Evolutionary conservation across 2,888 invertebrate genomes (phyloP), one percentile per base, ranked within the genome.

Genomic region (Acholoe squamosa): DNA sequence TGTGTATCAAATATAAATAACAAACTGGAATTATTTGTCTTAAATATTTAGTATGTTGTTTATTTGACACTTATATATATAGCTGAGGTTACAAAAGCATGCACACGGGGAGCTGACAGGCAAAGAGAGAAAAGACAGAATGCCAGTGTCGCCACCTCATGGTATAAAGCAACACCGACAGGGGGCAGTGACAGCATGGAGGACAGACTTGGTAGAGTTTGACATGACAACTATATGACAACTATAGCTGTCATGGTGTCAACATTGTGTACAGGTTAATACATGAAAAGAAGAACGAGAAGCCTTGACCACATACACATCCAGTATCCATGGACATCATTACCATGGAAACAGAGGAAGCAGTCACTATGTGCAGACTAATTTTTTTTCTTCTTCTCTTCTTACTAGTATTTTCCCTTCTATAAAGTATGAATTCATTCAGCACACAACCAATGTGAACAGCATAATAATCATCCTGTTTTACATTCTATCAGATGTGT

Each of bases 21-120:
- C 54, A 52, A 54, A 43, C 86, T 56, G 86, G 7, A n/a, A n/a
- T 31, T 5, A 14, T 80, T 80, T 80, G 86, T 86, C 86, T 52
- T 86, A 54, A 86, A 86, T 86, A 86, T 56, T 86, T 54, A 51
- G 52, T 86, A 86, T 89, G 67, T 89, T 56, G 34, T 67, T 88
- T 89, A 89, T 89, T 89, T 89, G 89, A 89, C 89, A 89, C 89
- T 89, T 89, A 86, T 86, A 86, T 56, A 86, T 86, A 86, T 51
- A 89, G 61, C 67, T 61, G 52, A 61, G 89, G 89, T 89, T 89
- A 89, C 89, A 89, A 89, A 89, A 89, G 89, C 89, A 67, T 89
- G 67, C 89, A 89, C 89, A 89, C 56, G 52, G 80, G 80, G 80
- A 25, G 86, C 86, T 86, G 86, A 86, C 86, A 86, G 86, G 52